Base-by-base conservation (phyloP, 2,888 invertebrate genomes). In the Lysandra bellargus region DNA sequence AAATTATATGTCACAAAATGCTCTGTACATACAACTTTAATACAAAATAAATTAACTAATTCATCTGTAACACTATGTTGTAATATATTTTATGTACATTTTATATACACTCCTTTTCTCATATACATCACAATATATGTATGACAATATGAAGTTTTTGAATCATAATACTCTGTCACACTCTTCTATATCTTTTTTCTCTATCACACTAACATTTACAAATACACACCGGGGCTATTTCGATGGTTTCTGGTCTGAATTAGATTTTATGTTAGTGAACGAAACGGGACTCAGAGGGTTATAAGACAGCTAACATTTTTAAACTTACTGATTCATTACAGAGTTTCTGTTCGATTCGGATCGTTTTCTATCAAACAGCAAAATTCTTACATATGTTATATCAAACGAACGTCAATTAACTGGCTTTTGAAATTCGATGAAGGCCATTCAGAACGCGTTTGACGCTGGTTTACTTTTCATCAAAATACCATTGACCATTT, bases 11-110 rank as follows among this genome's bases (percentile, higher is more conserved):
- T 76, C 76, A 57, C 76, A 57, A 53, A 40, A 33, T 57, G 76
- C 76, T 76, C 33, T 76, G 33, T 76, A 57, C 57, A 76, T 76
- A 76, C 33, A 76, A 53, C 30, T 53, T 76, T 33, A 76, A 57
- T 76, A 76, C 17, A 76, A 23, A 44, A 69, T 69, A 37, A 69
- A 14, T 69, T 33, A 14, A 69, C 69, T 49, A 75, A 30, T 33
- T 57, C 14, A 76, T 76, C 17, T 12, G 14, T 14, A 76, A 76
- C 53, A 33, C 33, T 53, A 6, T 33, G 33, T 1, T 37, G 6
- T 69, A 37, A 14, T 64, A 37, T 69, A 30, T 57, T 49, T 14
- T 69, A 69, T 69, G 14, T 69, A 69, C 69, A 69, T 30, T 69
- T 12, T 49, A 49, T 33, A 14, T 14, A 69, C 30, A 33, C 9